Percentiles rank a stretch among this genome's conserved stretches.
These are phyloP conservation scores for Hydrochoerus hydrochaeris DNA, from an alignment of 2,113 vertebrate species.

Conservation along the genomic window DNA sequence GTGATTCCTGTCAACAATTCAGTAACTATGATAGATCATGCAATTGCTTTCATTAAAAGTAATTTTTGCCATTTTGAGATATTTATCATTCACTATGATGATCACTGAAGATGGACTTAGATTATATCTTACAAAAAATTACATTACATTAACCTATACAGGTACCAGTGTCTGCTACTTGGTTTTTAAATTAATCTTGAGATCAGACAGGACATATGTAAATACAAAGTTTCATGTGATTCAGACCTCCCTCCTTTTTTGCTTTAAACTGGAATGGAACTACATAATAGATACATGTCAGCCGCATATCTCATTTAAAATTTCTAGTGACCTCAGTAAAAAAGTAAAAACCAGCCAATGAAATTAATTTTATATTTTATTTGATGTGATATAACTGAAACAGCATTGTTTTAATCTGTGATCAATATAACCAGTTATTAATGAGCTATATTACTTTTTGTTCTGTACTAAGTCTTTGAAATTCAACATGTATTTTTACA, in stretches of 20 bases:
- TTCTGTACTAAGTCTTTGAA: neutral
- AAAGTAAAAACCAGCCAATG: neutral
- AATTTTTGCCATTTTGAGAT: neutral
- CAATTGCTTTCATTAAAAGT: neutral
- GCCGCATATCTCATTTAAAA: neutral
- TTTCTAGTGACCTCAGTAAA: neutral
- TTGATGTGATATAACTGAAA: neutral
- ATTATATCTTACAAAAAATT: neutral
- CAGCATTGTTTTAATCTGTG: neutral
- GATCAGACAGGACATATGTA: neutral
- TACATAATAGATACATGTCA: neutral
- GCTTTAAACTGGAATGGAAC: neutral
- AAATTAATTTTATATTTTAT: neutral
- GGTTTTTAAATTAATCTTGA: conserved; percentile 10
- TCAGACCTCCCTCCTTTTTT: neutral
- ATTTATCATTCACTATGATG: neutral
- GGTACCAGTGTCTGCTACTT: neutral
- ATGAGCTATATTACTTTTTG: neutral
- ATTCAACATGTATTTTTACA: neutral
- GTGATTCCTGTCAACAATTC: neutral
- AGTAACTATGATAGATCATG: neutral
- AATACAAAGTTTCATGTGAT: neutral
- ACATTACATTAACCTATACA: neutral
- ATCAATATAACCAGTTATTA: neutral
- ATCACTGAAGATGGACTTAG: neutral